Base-by-base conservation (phyloP, 2,797 vertebrate genomes). In the Microctenopoma lineatum region DNA sequence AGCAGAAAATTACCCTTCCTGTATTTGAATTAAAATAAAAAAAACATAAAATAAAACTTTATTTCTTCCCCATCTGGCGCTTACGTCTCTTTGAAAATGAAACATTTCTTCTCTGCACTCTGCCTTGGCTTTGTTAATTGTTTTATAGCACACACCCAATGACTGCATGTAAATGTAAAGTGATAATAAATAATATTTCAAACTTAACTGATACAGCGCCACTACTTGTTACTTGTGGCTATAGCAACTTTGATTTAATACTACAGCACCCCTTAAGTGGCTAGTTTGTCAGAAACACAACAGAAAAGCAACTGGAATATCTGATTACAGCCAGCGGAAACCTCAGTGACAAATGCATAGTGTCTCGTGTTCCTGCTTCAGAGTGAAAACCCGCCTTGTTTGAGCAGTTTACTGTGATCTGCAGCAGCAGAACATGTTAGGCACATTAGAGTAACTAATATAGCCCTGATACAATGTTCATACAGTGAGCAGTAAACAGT, bases 331-430 rank as follows among this genome's bases (percentile, higher is more conserved):
- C 52, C 52, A 16, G 15, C 15, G 34, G 0, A 25, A 59, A 64
- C 36, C 32, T 52, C 46, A 34, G 5, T 45, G 51, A 61, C 32
- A 60, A 76, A 70, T 14, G 46, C 13, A 15, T 5, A 44, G 18
- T 12, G 27, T 66, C 70, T 79, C 42, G 41, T 56, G 34, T 56
- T 57, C 3, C 38, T 50, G 25, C 27, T 70, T 53, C 48, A 55
- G 32, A 70, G 41, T 56, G 32, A 50, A 70, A 61, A 42, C 51
- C 4, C 3, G 4, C 41, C 10, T 4, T 18, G 18, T 66, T 59
- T 66, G n/a, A n/a, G 29, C 27, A n/a, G 27, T 69, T 59, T 56
- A 60, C 59, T 67, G 32, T 4, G 52, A 70, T 6, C 18, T 26
- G 47, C 47, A 62, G 57, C 66, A 44, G 53, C 14, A 45, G 7